Evolutionary conservation across 1,140 invertebrate genomes (phyloP).

Genomic region (Archivesica marissinica): DNA sequence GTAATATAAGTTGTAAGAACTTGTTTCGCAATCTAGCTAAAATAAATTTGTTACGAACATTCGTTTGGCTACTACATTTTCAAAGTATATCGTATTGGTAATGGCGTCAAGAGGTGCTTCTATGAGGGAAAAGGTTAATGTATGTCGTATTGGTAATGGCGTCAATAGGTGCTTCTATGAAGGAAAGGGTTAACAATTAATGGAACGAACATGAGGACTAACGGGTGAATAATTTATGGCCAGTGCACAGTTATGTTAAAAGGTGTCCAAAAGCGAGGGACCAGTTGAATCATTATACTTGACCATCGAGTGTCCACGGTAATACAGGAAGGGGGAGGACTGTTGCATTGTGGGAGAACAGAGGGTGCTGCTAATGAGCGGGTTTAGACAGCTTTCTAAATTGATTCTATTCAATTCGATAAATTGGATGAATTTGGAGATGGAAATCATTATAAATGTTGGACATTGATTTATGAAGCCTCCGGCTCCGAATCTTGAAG

Average conservation of each 20-base stretch:
- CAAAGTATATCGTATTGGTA: no score
- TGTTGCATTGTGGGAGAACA: constrained; percentile 52
- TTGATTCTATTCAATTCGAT: constrained; percentile 39
- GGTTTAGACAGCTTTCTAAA: constrained; percentile 49
- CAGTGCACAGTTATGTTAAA: constrained; percentile 20
- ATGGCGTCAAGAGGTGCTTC: no score
- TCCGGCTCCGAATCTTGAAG: not conserved
- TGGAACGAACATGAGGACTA: no score
- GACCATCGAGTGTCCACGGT: constrained; percentile 14
- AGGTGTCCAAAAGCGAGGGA: not conserved
- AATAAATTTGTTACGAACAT: no score
- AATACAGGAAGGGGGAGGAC: constrained; percentile 48
- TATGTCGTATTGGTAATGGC: no score
- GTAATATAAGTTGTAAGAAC: no score
- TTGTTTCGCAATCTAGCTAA: no score
- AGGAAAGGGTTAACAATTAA: no score
- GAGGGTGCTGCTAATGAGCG: constrained; percentile 38
- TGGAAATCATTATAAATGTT: constrained; percentile 36
- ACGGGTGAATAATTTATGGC: not conserved
- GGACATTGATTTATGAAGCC: constrained; percentile 34
- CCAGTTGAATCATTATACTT: constrained; percentile 9
- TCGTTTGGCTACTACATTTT: no score
- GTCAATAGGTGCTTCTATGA: no score
- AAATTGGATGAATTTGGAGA: constrained; percentile 38
- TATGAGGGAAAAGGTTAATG: no score